Conservation (phyloP, 2,797 vertebrate genomes). For the Poeciliopsis turneri region DNA sequence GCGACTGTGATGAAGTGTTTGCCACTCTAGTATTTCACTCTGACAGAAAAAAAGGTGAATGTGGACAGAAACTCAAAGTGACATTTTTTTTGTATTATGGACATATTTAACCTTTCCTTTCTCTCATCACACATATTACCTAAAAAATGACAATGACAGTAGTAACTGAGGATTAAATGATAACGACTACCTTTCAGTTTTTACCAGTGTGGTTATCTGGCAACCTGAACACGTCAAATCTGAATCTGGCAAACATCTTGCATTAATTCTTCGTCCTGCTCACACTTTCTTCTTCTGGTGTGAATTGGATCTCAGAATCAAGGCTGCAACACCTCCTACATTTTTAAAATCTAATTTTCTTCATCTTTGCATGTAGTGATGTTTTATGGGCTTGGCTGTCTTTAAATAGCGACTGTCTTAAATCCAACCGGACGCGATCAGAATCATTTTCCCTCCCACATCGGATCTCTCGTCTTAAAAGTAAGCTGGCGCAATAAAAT, state of each 20-base stretch:
- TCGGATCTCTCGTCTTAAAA: slow-evolving; percentile 16
- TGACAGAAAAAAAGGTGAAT: background rate
- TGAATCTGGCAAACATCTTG: slow-evolving; percentile 6
- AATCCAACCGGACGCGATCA: slow-evolving; percentile 23
- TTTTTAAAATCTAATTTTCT: background rate
- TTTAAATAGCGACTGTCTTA: slow-evolving; percentile 6
- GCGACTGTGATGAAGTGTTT: background rate
- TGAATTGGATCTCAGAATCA: slow-evolving; percentile 23
- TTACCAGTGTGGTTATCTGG: slow-evolving; percentile 7
- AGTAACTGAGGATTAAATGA: background rate
- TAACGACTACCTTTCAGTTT: background rate
- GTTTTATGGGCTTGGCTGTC: background rate
- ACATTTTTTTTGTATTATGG: background rate
- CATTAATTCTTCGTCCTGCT: slow-evolving; percentile 28
- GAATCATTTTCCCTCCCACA: slow-evolving; percentile 40
- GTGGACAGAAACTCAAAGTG: background rate
- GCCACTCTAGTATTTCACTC: background rate
- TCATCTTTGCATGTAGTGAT: background rate
- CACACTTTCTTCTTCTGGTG: slow-evolving; percentile 20
- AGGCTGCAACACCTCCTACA: slow-evolving; percentile 16
- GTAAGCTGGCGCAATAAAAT: slow-evolving; percentile 18
- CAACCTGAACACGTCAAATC: slow-evolving; percentile 26
- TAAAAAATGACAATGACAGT: no score
- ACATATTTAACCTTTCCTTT: background rate
- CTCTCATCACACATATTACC: background rate